These are phyloP conservation scores for Strigamia transsilvanica DNA, from an alignment of 2,888 invertebrate genomes.

Conservation along the genomic window DNA sequence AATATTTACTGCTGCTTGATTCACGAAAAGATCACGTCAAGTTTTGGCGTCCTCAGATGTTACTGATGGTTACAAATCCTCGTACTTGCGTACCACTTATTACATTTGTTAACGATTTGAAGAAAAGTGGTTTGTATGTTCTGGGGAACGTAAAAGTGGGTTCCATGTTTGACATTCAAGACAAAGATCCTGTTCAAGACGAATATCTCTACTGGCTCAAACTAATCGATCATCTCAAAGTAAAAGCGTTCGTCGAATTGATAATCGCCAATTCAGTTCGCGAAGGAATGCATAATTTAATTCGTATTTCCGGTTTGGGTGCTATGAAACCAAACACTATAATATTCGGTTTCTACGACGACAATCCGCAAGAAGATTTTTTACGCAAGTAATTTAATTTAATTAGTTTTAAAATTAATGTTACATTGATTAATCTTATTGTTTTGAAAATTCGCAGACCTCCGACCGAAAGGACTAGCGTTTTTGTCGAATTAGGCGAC, in stretches of 20 bases:
- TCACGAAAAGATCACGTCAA: conserved; percentile 97
- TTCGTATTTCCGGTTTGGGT: conserved; percentile 91
- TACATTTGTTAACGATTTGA: conserved; percentile 96
- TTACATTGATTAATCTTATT: conserved; percentile 6
- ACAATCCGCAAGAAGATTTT: conserved; percentile 76
- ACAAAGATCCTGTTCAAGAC: conserved; percentile 75
- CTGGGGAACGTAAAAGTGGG: conserved; percentile 82
- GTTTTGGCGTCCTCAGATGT: conserved; percentile 98
- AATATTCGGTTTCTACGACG: conserved; percentile 91
- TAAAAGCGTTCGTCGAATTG: conserved; percentile 95
- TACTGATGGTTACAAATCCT: conserved; percentile 90
- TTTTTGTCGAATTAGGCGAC: conserved; percentile 50
- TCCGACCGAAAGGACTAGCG: neutral
- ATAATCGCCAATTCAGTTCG: conserved; percentile 85
- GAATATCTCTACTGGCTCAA: conserved; percentile 90
- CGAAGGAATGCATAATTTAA: conserved; percentile 90
- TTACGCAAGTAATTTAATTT: conserved; percentile 66
- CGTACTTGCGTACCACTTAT: conserved; percentile 89
- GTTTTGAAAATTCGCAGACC: neutral
- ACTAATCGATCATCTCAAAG: conserved; percentile 83
- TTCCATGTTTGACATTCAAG: conserved; percentile 64
- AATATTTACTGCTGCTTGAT: conserved; percentile 94
- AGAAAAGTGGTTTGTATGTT: conserved; percentile 87
- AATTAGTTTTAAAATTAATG: conserved; percentile 55
- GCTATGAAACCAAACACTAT: conserved; percentile 99